A percentile compares a stretch with the other conserved stretches of the same genome.
Evolutionary conservation across 2,797 vertebrate species (phyloP).

Genomic region (Chelonia mydas): DNA sequence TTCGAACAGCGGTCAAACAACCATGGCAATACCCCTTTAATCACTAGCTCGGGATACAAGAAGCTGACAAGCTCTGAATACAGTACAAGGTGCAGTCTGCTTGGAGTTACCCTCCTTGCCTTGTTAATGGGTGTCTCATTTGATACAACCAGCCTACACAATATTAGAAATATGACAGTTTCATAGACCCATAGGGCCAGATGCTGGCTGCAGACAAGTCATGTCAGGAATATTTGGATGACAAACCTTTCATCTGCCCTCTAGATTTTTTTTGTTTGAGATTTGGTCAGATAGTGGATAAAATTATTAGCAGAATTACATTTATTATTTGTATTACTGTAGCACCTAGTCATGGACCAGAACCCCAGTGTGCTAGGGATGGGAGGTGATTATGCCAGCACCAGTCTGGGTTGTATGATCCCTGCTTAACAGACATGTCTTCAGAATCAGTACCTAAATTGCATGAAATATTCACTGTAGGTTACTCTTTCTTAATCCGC

Average conservation of each 20-base stretch:
- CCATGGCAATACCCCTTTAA: background rate
- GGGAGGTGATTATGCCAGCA: too few species aligned
- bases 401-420: background rate
- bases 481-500: background rate
- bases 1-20: background rate
- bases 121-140: rapidly evolving
- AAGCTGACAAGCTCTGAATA: background rate
- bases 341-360: too few species aligned
- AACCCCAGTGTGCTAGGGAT: background rate
- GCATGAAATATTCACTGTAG: background rate
- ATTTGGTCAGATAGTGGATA: background rate
- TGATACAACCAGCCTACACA: background rate
- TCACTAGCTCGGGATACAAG: background rate
- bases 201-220: background rate
- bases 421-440: background rate
- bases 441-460: background rate
- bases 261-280: background rate
- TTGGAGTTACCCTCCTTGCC: rapidly evolving
- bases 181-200: background rate
- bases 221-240: background rate
- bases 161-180: background rate
- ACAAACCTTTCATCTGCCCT: background rate
- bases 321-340: too few species aligned
- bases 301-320: background rate
- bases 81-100: background rate